Percentiles rank a stretch among this genome's conserved stretches.
Conservation (phyloP, 2,888 invertebrate species). For the Philopedon plagiatum region DNA sequence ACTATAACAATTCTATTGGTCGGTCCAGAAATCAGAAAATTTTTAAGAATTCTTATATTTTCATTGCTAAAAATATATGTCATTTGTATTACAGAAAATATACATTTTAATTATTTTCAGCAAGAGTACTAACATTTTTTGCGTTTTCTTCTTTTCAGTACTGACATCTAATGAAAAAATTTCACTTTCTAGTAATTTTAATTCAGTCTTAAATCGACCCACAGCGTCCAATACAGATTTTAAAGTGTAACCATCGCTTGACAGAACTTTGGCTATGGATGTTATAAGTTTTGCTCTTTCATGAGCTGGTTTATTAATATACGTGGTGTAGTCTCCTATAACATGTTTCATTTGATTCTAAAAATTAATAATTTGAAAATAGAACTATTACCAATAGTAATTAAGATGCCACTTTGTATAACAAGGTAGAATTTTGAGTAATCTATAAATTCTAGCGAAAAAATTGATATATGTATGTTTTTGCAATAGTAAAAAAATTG, state of each 20-base stretch:
- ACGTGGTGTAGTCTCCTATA: conserved; percentile 44
- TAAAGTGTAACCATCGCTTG: conserved; percentile 43
- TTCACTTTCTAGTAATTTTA: conserved; percentile 50
- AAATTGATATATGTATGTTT: too few species aligned
- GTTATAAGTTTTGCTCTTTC: conserved; percentile 51
- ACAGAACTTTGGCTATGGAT: conserved; percentile 48
- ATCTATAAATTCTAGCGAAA: too few species aligned
- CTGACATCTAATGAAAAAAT: conserved; percentile 47
- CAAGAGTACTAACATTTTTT: conserved; percentile 48
- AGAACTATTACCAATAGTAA: not conserved
- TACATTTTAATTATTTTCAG: too few species aligned
- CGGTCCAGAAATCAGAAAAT: conserved; percentile 56
- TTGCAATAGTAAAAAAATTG: too few species aligned
- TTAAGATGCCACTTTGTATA: too few species aligned
- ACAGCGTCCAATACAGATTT: conserved; percentile 47
- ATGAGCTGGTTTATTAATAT: conserved; percentile 29
- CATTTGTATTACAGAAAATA: too few species aligned
- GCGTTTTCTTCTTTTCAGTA: conserved; percentile 31
- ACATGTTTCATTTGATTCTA: conserved; percentile 53
- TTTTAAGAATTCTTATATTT: conserved; percentile 50
- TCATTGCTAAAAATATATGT: conserved; percentile 49
- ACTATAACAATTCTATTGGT: conserved; percentile 55
- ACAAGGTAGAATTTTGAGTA: too few species aligned
- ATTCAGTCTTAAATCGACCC: conserved; percentile 47
- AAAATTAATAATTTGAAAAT: conserved; percentile 28